Evolutionary conservation across 2,888 invertebrate species (phyloP).

Genomic region (Tenthredo distinguenda): DNA sequence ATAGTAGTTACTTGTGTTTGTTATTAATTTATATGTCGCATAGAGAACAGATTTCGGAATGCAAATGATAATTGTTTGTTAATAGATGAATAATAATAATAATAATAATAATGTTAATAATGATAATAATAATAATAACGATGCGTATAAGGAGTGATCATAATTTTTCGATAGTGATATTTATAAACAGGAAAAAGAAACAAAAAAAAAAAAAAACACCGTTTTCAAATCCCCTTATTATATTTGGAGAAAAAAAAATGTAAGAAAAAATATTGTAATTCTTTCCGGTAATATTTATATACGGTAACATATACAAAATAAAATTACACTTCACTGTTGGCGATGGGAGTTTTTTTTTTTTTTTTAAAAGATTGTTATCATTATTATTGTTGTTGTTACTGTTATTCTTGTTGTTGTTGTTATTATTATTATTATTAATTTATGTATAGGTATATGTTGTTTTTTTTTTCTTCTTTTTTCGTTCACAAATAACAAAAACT

Average conservation of each 20-base stretch:
- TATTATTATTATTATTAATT: not conserved
- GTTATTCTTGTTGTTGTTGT: not conserved
- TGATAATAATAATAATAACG: not conserved
- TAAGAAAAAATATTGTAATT: not conserved
- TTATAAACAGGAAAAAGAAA: no score
- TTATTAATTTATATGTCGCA: not conserved
- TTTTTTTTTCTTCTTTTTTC: not conserved
- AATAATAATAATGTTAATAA: not conserved
- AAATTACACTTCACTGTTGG: constrained; percentile 25
- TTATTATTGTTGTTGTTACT: not conserved
- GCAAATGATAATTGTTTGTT: not conserved
- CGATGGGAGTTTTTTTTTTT: not conserved
- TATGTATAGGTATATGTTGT: not conserved
- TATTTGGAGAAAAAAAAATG: no score
- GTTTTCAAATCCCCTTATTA: not conserved
- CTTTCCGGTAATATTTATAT: not conserved
- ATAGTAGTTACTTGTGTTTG: not conserved
- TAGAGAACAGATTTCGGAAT: not conserved
- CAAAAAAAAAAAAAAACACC: no score
- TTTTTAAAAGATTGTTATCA: not conserved
- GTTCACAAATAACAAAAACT: not conserved
- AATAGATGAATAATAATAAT: constrained; percentile 1
- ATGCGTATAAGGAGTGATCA: not conserved
- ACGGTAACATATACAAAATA: not conserved
- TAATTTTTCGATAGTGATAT: not conserved